phyloP scores from a whole-genome alignment of 2,888 invertebrate species.

The Philaethria dido region DNA sequence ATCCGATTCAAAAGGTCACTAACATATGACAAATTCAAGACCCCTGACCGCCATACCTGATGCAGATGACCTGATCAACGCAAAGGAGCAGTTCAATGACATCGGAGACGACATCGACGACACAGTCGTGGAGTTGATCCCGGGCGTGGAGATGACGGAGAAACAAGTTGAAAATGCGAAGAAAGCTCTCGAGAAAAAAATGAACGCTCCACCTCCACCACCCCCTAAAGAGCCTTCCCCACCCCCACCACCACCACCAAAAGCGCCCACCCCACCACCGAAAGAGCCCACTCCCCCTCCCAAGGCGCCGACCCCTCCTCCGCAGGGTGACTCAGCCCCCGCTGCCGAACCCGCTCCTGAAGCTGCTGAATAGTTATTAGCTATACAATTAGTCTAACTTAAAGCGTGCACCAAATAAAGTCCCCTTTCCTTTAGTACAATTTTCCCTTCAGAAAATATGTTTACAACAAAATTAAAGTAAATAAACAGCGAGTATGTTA shows the following conservation, averaged over 20 bases:
- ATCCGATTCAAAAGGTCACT: conserved; percentile 19
- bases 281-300: conserved; percentile 54
- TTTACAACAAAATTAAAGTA: conserved; percentile 49
- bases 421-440: conserved; percentile 3
- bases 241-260: conserved; percentile 51
- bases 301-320: conserved; percentile 47
- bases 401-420: conserved; percentile 12
- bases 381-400: neutral
- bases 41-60: conserved; percentile 54
- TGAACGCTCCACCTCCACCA: conserved; percentile 48
- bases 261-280: conserved; percentile 49
- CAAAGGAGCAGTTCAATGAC: conserved; percentile 96
- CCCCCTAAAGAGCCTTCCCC: conserved; percentile 49
- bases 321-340: conserved; percentile 50
- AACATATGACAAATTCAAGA: conserved; percentile 46
- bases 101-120: conserved; percentile 97
- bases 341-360: conserved; percentile 45
- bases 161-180: conserved; percentile 33
- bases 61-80: conserved; percentile 93
- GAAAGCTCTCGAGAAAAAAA: conserved; percentile 35
- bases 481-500: conserved; percentile 67
- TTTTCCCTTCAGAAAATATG: conserved; percentile 7
- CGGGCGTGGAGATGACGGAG: conserved; percentile 79
- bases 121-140: conserved; percentile 93
- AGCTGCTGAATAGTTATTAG: conserved; percentile 37